Conservation (phyloP, 2,113 vertebrate genomes). For the Ammodytes marinus region DNA sequence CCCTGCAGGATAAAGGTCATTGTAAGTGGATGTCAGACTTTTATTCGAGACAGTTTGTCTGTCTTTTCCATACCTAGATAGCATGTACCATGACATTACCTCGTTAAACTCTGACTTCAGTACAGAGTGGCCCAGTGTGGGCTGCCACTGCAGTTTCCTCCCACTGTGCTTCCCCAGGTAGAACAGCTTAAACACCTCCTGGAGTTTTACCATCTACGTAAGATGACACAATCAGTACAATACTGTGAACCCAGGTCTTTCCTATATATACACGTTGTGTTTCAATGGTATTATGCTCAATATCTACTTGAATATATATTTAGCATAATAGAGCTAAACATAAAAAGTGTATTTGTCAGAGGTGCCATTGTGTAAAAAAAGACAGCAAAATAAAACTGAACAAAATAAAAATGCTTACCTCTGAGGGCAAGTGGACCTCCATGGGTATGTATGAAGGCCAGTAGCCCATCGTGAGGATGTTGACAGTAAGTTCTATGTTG, state of each 20-base stretch:
- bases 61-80: background rate
- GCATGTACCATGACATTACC: conserved; percentile 71
- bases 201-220: conserved; percentile 96
- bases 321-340: background rate
- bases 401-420: conserved; percentile 82
- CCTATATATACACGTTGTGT: background rate
- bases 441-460: conserved; percentile 99
- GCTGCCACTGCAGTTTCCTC: conserved; percentile 98
- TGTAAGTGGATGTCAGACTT: background rate
- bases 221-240: background rate
- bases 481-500: conserved; percentile 98
- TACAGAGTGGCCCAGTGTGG: conserved; percentile 97
- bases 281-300: background rate
- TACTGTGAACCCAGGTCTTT: background rate
- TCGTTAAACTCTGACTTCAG: conserved; percentile 99
- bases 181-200: conserved; percentile 99
- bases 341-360: background rate
- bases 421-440: conserved; percentile 97
- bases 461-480: conserved; percentile 99
- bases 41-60: background rate
- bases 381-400: background rate
- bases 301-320: background rate
- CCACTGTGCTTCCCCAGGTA: conserved; percentile 99
- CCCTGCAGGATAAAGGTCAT: conserved; percentile 83
- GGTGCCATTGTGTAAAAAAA: background rate